Base-by-base conservation (phyloP, 2,888 invertebrate genomes). In the Zootermopsis nevadensis region DNA sequence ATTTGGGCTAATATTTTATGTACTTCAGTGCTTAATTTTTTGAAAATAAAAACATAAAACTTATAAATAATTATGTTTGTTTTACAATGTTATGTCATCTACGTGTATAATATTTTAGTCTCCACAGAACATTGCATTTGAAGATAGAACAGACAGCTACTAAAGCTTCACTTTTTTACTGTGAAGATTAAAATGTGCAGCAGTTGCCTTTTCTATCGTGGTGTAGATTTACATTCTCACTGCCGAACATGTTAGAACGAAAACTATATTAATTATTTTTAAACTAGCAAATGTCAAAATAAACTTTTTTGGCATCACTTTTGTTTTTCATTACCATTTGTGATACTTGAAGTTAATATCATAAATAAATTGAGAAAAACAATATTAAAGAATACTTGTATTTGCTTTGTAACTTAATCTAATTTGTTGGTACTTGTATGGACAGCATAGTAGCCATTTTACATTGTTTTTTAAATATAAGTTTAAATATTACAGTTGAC, bases 1-100 rank as follows among this genome's bases (percentile, higher is more conserved):
- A 60, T 60, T 60, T 60, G 60, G 60, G 60, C 60, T 27, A 60
- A n/a, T 60, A 60, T 60, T 60, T 10, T 27, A 60, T 60, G 27
- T 60, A 60, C n/a, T 60, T 60, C 60, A 60, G 27, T 1, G 55
- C 55, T 48, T 0, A 0, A 0, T 60, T 60, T 60, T 60, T 60
- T 60, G 2, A 42, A 42, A 55, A 60, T 60, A n/a, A 8, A 27
- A n/a, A 10, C n/a, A 7, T 27, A n/a, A n/a, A n/a, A n/a, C n/a
- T 60, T 27, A n/a, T 60, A 60, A n/a, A 7, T 60, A 60, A 60
- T 60, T n/a, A 60, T 60, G 7, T n/a, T 27, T 60, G 60, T 60
- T 60, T 27, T 27, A 27, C 7, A 60, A 22, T 60, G 24, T 1
- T 6, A 60, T n/a, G n/a, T 60, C 60, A 60, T 60, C 8, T 60